A percentile compares a stretch with the other conserved stretches of the same genome.
phyloP scores from a whole-genome alignment of 64 coral and sea anemone species.

The Montipora capricornis region DNA sequence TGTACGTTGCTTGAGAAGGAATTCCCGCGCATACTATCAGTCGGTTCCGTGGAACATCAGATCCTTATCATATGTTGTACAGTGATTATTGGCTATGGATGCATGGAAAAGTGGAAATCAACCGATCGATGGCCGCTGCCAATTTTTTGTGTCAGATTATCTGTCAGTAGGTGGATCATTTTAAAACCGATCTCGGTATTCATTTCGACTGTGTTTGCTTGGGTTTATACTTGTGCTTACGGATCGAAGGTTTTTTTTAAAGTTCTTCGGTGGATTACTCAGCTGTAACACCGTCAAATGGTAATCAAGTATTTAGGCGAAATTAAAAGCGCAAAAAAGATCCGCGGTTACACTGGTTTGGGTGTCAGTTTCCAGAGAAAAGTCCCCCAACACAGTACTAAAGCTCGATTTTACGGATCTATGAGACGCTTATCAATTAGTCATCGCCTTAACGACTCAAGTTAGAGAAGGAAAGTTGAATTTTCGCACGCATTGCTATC shows the following conservation, averaged over 20 bases:
- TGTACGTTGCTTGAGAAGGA: slow-evolving; percentile 81
- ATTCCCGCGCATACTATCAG: not conserved
- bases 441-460: not conserved
- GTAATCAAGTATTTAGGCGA: not conserved
- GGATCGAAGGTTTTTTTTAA: not conserved
- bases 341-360: not conserved
- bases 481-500: not conserved
- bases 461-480: not conserved
- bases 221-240: not conserved
- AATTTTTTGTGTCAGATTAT: not conserved
- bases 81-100: not conserved
- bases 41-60: not conserved
- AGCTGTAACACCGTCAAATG: not conserved
- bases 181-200: not conserved
- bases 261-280: not conserved
- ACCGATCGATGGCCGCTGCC: not conserved
- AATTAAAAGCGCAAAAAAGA: not conserved
- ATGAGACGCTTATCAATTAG: not conserved
- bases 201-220: not conserved
- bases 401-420: not conserved
- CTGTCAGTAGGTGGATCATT: not conserved
- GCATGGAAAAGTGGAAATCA: not conserved
- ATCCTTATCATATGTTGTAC: not conserved
- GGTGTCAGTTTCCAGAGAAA: not conserved
- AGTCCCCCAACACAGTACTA: not conserved